Percentiles rank a stretch among this genome's conserved stretches.
Conservation (phyloP, 2,888 invertebrate species). For the Linyphia triangularis region DNA sequence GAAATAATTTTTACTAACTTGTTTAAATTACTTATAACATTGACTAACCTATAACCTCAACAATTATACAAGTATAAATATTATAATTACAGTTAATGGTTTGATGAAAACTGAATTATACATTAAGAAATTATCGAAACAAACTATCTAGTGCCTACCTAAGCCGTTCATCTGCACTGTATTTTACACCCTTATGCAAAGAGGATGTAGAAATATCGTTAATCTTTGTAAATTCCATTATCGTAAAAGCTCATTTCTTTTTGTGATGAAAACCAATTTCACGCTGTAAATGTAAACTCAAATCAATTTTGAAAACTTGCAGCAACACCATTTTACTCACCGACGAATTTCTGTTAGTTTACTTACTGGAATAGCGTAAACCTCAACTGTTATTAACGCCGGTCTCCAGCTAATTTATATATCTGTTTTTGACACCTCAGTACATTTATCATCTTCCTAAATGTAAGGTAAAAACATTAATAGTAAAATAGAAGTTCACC, state of each 20-base stretch:
- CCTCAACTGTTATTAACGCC: slow-evolving; percentile 11
- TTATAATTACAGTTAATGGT: no score
- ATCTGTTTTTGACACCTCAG: not conserved
- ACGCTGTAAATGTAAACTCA: not conserved
- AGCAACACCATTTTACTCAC: not conserved
- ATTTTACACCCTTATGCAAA: no score
- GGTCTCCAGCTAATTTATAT: not conserved
- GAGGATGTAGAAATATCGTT: no score
- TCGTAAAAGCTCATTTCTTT: not conserved
- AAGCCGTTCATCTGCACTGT: no score
- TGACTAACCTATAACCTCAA: no score
- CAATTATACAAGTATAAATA: no score
- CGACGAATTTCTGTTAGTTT: not conserved
- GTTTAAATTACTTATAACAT: no score
- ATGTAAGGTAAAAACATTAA: not conserved
- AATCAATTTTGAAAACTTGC: not conserved
- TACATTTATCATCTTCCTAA: not conserved
- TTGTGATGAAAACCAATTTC: not conserved
- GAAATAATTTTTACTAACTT: no score
- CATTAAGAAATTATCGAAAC: no score
- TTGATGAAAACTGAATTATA: no score
- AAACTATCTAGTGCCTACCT: no score
- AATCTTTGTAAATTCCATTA: not conserved
- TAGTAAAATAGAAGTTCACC: slow-evolving; percentile 20
- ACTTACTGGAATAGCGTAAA: not conserved